A percentile compares a stretch with the other conserved stretches of the same genome.
Conservation (phyloP, 2,113 vertebrate genomes). For the Pituophis catenifer region DNA sequence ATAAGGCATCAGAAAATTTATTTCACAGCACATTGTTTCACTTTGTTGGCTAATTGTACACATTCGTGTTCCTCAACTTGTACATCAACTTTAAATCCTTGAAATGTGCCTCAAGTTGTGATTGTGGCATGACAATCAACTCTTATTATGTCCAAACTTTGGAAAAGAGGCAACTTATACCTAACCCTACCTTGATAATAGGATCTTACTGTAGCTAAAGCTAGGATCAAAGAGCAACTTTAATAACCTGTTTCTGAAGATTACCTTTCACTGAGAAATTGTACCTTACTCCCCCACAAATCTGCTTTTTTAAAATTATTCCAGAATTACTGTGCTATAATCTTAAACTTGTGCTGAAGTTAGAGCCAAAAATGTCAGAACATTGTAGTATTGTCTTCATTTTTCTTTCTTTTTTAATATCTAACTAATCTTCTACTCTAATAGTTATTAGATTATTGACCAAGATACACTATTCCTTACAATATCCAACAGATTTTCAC, state of each 20-base stretch:
- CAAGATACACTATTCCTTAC: not conserved
- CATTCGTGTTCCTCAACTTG: not conserved
- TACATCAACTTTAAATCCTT: not conserved
- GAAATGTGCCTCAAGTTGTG: not conserved
- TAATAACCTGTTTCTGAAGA: not conserved
- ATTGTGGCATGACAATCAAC: not conserved
- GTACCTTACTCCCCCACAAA: not conserved
- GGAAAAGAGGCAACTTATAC: not conserved
- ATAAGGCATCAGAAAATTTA: not conserved
- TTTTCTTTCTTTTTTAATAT: not conserved
- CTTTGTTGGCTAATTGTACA: not conserved
- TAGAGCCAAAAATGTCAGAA: not conserved
- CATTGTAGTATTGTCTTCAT: not conserved
- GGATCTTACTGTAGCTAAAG: not conserved
- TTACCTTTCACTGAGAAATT: not conserved
- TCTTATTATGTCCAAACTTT: not conserved
- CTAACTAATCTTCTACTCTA: not conserved
- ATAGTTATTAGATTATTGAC: not conserved
- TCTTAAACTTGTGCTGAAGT: not conserved
- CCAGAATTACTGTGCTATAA: not conserved
- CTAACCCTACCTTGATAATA: not conserved
- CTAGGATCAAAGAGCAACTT: not conserved
- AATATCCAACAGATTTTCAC: not conserved
- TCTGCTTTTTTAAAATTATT: not conserved
- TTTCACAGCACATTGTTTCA: not conserved